Evolutionary conservation across 1,140 invertebrate species (phyloP).

Genomic region (Euglossa dilemma): DNA sequence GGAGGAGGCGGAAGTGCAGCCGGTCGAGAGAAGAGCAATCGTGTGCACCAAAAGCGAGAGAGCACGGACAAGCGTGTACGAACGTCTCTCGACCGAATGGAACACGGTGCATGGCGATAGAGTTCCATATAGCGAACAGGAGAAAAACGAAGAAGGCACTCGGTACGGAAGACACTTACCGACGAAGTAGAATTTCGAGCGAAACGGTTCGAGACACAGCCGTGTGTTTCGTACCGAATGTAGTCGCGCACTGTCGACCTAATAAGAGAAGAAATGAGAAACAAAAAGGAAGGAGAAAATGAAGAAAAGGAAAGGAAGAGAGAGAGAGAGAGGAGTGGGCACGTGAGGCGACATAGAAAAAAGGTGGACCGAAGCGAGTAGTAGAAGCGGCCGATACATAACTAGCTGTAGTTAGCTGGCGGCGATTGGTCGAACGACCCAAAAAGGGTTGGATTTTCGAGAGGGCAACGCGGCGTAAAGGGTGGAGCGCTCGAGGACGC

Average conservation of each 20-base stretch:
- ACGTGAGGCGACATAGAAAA: conserved; percentile 4
- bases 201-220: background rate
- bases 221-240: no score
- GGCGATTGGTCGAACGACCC: conserved; percentile 72
- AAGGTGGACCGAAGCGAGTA: conserved; percentile 17
- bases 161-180: conserved; percentile 37
- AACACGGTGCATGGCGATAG: background rate
- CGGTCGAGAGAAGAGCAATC: conserved; percentile 36
- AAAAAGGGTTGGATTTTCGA: conserved; percentile 78
- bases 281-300: background rate
- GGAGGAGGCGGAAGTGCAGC: conserved; percentile 33
- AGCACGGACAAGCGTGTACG: background rate
- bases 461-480: conserved; percentile 71
- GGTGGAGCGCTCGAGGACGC: conserved; percentile 77
- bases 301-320: conserved; percentile 4
- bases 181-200: conserved; percentile 36
- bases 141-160: conserved; percentile 36
- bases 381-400: background rate
- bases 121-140: background rate
- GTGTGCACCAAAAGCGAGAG: background rate
- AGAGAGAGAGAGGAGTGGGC: background rate
- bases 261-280: conserved; percentile 3
- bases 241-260: background rate
- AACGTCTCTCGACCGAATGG: conserved; percentile 17
- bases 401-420: conserved; percentile 35